These are phyloP conservation scores for Macrotis lagotis DNA, from an alignment of 2,113 vertebrate species.

Conservation along the genomic window DNA sequence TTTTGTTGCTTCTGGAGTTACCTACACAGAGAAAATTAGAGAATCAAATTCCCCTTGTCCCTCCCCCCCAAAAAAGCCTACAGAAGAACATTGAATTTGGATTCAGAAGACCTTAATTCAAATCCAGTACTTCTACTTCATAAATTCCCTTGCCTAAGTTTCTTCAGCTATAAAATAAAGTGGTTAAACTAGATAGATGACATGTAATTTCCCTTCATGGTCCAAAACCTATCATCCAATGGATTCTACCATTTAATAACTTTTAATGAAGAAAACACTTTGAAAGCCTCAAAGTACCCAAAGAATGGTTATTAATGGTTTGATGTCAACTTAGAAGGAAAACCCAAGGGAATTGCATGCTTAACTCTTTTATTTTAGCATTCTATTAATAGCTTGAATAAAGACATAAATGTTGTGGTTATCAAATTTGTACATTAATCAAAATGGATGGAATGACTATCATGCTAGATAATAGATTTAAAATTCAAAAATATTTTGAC, in stretches of 20 bases:
- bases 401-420: background rate
- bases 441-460: background rate
- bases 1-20: background rate
- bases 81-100: background rate
- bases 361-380: background rate
- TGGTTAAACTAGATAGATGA: background rate
- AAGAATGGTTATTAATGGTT: background rate
- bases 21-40: background rate
- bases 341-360: background rate
- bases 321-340: background rate
- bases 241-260: background rate
- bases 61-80: too few species aligned
- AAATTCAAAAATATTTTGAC: background rate
- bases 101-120: background rate
- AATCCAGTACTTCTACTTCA: background rate
- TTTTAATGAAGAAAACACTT: background rate
- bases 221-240: background rate
- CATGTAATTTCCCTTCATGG: background rate
- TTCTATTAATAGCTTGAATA: background rate
- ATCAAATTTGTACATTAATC: background rate
- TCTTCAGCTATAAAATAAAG: slow-evolving; percentile 6
- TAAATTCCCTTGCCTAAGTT: background rate
- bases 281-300: background rate
- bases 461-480: background rate
- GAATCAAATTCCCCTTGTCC: background rate